Conservation (phyloP, 2,113 vertebrate species). For the Oostethus manadensis region DNA sequence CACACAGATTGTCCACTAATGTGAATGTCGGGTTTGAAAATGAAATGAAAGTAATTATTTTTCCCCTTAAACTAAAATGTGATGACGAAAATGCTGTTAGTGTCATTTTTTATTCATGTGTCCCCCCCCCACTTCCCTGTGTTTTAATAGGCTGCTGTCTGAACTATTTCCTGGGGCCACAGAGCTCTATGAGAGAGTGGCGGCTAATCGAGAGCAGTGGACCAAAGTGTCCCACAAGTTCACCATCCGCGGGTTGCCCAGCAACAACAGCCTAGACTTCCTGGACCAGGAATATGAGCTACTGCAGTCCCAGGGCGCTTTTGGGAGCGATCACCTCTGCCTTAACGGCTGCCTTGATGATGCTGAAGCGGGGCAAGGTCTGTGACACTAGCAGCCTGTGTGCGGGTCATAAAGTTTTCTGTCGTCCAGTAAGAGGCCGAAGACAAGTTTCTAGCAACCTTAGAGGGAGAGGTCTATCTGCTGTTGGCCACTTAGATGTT, state of each 20-base stretch:
- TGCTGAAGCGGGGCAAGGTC: slow-evolving; percentile 47
- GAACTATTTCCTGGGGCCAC: slow-evolving; percentile 84
- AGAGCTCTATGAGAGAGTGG: slow-evolving; percentile 87
- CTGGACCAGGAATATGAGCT: slow-evolving; percentile 93
- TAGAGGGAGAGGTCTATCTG: slow-evolving; percentile 43
- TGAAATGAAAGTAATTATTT: too few relatives aligned
- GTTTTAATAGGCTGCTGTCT: slow-evolving; percentile 79
- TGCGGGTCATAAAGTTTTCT: slow-evolving; percentile 29
- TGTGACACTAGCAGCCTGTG: slow-evolving; percentile 44
- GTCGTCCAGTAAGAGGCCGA: slow-evolving; percentile 49
- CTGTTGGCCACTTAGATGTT: slow-evolving; percentile 53
- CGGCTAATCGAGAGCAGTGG: slow-evolving; percentile 94
- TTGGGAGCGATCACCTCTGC: slow-evolving; percentile 71
- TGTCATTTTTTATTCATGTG: not conserved
- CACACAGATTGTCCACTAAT: too few relatives aligned
- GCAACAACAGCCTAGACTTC: slow-evolving; percentile 97
- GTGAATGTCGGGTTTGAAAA: too few relatives aligned
- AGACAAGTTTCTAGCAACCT: slow-evolving; percentile 47
- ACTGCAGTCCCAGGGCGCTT: slow-evolving; percentile 74
- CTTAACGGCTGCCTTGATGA: slow-evolving; percentile 86
- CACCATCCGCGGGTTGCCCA: slow-evolving; percentile 91
- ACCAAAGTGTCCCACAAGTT: slow-evolving; percentile 95
- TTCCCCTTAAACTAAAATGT: not conserved
- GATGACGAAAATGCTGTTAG: not conserved
- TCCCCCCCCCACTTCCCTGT: not conserved